A percentile compares a stretch with the other conserved stretches of the same genome.
These are phyloP conservation scores for Exocentrus adspersus DNA, from an alignment of 2,888 invertebrate species.

Conservation along the genomic window DNA sequence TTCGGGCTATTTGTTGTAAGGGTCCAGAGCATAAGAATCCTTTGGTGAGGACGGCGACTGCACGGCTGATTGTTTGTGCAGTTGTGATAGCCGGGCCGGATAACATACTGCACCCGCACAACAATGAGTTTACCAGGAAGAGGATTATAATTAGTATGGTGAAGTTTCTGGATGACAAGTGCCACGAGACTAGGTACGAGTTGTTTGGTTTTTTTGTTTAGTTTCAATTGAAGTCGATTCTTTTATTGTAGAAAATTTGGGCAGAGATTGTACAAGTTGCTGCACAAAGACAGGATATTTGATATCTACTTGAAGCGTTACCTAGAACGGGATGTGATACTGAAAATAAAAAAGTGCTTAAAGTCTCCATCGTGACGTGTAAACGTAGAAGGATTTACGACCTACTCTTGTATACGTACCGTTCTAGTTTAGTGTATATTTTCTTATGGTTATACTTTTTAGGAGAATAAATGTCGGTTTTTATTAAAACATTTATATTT, in stretches of 20 bases:
- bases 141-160: conserved; percentile 65
- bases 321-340: conserved; percentile 53
- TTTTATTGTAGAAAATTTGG: conserved; percentile 68
- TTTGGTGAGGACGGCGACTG: conserved; percentile 73
- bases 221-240: too few relatives aligned
- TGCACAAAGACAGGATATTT: conserved; percentile 67
- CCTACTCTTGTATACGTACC: conserved; percentile 11
- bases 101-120: conserved; percentile 66
- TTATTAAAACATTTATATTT: conserved; percentile 30
- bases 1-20: conserved; percentile 65
- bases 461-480: background rate
- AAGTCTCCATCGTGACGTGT: conserved; percentile 8
- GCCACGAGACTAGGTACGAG: conserved; percentile 65
- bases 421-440: conserved; percentile 17
- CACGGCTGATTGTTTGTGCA: conserved; percentile 72
- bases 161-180: conserved; percentile 67
- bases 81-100: conserved; percentile 73
- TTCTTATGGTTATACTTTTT: conserved; percentile 20
- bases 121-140: conserved; percentile 66
- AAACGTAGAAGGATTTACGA: background rate
- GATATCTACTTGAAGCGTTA: conserved; percentile 65
- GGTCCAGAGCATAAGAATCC: conserved; percentile 72
- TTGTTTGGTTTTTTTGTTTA: background rate
- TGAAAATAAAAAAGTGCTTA: conserved; percentile 40
- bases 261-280: conserved; percentile 67